These are phyloP conservation scores for Dromaius novaehollandiae DNA, from an alignment of 2,113 vertebrate genomes.

Conservation along the genomic window DNA sequence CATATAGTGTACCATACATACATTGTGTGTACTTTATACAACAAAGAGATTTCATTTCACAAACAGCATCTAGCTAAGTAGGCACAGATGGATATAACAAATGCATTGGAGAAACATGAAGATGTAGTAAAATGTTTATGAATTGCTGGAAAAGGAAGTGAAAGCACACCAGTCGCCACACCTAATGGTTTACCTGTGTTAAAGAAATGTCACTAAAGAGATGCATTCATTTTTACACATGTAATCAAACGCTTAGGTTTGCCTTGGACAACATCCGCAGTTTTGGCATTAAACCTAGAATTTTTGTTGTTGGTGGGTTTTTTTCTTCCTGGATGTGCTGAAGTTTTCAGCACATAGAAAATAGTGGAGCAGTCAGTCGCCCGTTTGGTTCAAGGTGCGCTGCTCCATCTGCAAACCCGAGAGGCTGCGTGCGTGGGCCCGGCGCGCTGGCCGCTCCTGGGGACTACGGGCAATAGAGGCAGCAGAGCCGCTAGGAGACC, in stretches of 20 bases:
- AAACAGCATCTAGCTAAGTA: background rate
- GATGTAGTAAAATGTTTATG: background rate
- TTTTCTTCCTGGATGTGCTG: background rate
- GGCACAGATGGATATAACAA: background rate
- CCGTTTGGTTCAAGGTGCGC: background rate
- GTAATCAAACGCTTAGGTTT: background rate
- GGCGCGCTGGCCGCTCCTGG: background rate
- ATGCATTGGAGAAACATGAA: background rate
- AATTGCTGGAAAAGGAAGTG: background rate
- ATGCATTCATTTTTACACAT: background rate
- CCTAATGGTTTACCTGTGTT: accelerated
- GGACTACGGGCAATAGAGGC: background rate
- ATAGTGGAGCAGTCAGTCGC: background rate
- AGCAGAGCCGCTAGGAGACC: background rate
- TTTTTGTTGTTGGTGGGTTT: background rate
- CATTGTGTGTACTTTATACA: background rate
- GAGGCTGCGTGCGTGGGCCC: background rate
- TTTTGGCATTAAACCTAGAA: background rate
- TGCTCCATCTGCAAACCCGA: background rate
- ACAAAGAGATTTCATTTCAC: background rate
- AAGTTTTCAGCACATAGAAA: background rate
- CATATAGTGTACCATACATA: background rate
- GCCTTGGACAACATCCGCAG: background rate
- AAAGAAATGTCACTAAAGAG: background rate
- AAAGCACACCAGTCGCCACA: background rate